These are phyloP conservation scores for Teinopalpus imperialis DNA, from an alignment of 2,888 invertebrate species.

Conservation along the genomic window DNA sequence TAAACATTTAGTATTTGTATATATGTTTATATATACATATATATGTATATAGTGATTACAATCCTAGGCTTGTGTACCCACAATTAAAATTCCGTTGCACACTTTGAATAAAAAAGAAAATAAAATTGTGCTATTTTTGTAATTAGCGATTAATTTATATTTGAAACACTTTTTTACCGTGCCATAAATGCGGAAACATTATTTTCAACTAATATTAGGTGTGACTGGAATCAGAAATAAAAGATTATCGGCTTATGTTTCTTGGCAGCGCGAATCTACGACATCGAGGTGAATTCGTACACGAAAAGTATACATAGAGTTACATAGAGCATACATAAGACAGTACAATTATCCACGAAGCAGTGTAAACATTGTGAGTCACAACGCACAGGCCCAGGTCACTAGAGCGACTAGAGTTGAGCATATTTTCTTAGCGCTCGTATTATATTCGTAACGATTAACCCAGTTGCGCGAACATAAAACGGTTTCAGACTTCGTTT, in stretches of 20 bases:
- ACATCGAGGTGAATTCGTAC: constrained; percentile 6
- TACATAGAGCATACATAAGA: constrained; percentile 11
- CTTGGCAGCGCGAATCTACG: constrained; percentile 11
- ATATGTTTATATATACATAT: too few relatives aligned
- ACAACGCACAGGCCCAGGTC: constrained; percentile 47
- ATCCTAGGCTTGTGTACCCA: too few relatives aligned
- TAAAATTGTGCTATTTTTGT: constrained; percentile 1
- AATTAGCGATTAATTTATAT: constrained; percentile 8
- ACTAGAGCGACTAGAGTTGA: constrained; percentile 47
- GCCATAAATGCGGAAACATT: constrained; percentile 17
- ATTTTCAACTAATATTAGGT: constrained; percentile 14
- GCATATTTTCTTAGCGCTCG: constrained; percentile 44
- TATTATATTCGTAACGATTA: constrained; percentile 62
- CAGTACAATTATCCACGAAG: constrained; percentile 31
- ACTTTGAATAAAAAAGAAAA: too few relatives aligned
- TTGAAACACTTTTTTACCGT: constrained; percentile 12
- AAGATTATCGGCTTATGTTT: constrained; percentile 9
- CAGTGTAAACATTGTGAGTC: constrained; percentile 57
- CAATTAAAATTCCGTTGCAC: too few relatives aligned
- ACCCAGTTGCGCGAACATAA: constrained; percentile 59
- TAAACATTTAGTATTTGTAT: too few relatives aligned
- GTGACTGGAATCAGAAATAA: constrained; percentile 18
- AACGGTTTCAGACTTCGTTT: constrained; percentile 41
- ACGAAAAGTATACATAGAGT: not conserved
- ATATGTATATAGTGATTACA: too few relatives aligned